Evolutionary conservation across 2,797 vertebrate genomes (phyloP).

Genomic region (Vipera latastei): DNA sequence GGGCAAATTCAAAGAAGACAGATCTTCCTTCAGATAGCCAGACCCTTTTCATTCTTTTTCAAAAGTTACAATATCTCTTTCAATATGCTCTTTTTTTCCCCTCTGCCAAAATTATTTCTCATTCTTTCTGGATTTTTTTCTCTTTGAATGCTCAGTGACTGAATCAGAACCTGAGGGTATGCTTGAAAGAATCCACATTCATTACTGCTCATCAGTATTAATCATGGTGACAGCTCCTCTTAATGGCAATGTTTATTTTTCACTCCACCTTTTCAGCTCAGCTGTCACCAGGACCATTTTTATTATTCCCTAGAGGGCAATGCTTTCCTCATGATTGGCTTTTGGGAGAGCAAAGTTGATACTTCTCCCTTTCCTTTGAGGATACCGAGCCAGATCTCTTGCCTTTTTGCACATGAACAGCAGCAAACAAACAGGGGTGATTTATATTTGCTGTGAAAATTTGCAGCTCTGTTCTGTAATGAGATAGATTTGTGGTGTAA

Average conservation of each 20-base stretch:
- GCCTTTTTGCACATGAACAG: conserved; percentile 51
- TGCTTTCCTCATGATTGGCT: conserved; percentile 59
- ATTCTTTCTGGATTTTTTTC: not conserved
- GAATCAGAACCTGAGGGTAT: conserved; percentile 46
- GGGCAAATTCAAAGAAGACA: not conserved
- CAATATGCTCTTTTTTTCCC: not conserved
- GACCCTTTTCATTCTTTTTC: not conserved
- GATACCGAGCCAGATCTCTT: not conserved
- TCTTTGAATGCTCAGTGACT: conserved; percentile 45
- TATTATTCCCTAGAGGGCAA: conserved; percentile 56
- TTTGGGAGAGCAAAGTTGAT: conserved; percentile 39
- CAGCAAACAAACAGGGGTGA: conserved; percentile 20
- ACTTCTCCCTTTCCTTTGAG: conserved; percentile 2
- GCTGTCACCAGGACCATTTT: conserved; percentile 56
- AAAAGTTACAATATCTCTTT: not conserved
- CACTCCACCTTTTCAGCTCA: conserved; percentile 65
- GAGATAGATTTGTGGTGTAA: not conserved
- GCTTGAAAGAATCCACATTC: conserved; percentile 63
- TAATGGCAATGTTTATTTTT: conserved; percentile 63
- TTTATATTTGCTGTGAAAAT: conserved; percentile 47
- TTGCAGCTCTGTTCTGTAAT: conserved; percentile 28
- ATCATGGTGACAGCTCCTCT: conserved; percentile 65
- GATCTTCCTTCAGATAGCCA: not conserved
- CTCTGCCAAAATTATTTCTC: not conserved
- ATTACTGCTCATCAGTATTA: conserved; percentile 70